Percentiles rank a stretch among this genome's conserved stretches.
These are phyloP conservation scores for Odontamblyopus lacepedii DNA, from an alignment of 2,797 vertebrate species.

Conservation along the genomic window DNA sequence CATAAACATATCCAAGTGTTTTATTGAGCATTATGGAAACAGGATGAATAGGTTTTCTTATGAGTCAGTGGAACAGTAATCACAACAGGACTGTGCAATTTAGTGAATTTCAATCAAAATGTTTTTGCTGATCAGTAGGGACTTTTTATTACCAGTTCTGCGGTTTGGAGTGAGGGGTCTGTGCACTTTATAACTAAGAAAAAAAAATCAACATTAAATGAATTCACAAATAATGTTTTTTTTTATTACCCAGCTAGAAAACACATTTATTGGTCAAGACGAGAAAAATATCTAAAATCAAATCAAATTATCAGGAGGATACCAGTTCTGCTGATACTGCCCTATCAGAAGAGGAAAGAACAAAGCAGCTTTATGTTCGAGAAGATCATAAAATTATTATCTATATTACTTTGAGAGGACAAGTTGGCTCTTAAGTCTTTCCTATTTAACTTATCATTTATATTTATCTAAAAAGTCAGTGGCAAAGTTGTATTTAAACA, in stretches of 20 bases:
- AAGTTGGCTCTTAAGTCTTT: no score
- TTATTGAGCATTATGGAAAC: not conserved
- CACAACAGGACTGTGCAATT: not conserved
- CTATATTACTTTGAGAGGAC: no score
- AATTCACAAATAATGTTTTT: no score
- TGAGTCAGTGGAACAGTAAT: not conserved
- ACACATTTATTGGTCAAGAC: no score
- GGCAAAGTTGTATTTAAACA: no score
- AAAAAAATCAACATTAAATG: no score
- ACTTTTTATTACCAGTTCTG: no score
- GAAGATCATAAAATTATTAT: not conserved
- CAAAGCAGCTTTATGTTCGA: not conserved
- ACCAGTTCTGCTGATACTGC: conserved; percentile 17
- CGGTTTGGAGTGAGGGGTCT: no score
- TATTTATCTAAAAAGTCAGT: no score
- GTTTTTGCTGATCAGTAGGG: not conserved
- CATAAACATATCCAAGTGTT: conserved; percentile 7
- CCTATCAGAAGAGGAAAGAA: conserved; percentile 23
- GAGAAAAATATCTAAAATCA: not conserved
- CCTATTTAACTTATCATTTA: no score
- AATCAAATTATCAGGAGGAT: not conserved
- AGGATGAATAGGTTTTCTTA: not conserved
- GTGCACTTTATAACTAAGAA: no score
- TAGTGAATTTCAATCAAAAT: not conserved
- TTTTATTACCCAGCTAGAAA: no score